Conservation (phyloP, 64 coral and sea anemone species). For the Anthopleura sola region DNA sequence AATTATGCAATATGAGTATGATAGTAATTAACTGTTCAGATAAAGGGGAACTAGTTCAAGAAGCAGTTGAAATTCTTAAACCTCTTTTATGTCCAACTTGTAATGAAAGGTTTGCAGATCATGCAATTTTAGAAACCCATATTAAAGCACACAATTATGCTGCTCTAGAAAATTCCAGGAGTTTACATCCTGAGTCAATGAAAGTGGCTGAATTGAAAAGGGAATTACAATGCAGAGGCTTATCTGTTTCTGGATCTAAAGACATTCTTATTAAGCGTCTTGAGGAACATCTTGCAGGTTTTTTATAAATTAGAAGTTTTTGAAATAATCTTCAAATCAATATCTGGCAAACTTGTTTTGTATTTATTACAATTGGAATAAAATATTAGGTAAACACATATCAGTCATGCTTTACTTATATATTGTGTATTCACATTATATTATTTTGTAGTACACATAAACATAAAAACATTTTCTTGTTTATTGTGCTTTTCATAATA, state of each 20-base stretch:
- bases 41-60: constrained; percentile 16
- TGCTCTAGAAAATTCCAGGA: constrained; percentile 19
- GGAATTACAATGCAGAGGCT: constrained; percentile 16
- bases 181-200: constrained; percentile 24
- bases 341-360: background rate
- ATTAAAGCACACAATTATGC: constrained; percentile 4
- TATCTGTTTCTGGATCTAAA: constrained; percentile 14
- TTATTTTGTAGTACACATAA: too few relatives aligned
- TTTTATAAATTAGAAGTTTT: background rate
- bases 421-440: too few relatives aligned
- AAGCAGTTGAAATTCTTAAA: constrained; percentile 36
- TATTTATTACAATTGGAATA: background rate
- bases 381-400: too few relatives aligned
- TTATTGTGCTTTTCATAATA: too few relatives aligned
- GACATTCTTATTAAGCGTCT: constrained; percentile 48
- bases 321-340: background rate
- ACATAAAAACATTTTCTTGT: too few relatives aligned
- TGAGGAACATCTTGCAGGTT: constrained; percentile 2
- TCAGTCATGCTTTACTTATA: too few relatives aligned
- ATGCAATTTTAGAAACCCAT: constrained; percentile 23
- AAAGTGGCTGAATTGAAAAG: constrained; percentile 23
- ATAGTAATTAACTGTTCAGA: constrained; percentile 37
- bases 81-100: constrained; percentile 28
- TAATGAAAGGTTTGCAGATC: constrained; percentile 37
- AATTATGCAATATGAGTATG: constrained; percentile 26